phyloP scores from a whole-genome alignment of 23 tunicate species.

The Phallusia fumigata region DNA sequence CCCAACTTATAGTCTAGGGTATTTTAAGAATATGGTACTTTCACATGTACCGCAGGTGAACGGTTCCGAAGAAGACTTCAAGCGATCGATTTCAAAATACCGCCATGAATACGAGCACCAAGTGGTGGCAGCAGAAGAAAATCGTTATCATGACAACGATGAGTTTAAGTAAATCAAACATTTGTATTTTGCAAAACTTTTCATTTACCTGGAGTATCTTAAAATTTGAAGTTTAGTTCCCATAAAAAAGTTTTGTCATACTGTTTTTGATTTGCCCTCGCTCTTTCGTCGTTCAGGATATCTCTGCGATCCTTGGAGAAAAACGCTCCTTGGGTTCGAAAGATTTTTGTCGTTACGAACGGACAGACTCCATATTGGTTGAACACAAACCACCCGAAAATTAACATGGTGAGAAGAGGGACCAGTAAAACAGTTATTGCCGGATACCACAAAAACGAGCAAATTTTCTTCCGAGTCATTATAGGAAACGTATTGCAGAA shows the following conservation, averaged over 20 bases:
- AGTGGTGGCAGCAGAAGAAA: background rate
- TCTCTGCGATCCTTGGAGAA: conserved; percentile 17
- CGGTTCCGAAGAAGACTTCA: conserved; percentile 25
- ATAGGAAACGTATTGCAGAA: no score
- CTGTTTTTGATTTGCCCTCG: no score
- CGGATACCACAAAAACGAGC: no score
- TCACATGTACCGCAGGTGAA: conserved; percentile 2
- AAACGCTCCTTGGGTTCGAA: conserved; percentile 23
- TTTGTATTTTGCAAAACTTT: no score
- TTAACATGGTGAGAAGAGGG: conserved; percentile 11
- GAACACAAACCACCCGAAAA: conserved; percentile 24
- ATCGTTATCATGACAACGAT: conserved; percentile 20
- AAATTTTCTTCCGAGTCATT: no score
- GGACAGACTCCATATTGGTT: conserved; percentile 23
- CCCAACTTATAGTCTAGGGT: no score
- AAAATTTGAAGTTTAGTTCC: no score
- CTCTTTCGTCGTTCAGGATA: background rate
- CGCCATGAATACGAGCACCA: background rate
- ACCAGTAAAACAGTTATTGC: no score
- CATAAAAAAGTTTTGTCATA: no score
- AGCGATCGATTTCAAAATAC: background rate
- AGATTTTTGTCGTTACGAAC: conserved; percentile 26
- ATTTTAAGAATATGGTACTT: no score
- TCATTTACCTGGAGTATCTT: no score
- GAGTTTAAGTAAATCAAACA: conserved; percentile 16